Evolutionary conservation across 1,140 invertebrate species (phyloP).

Genomic region (Drosophila rhopaloa): DNA sequence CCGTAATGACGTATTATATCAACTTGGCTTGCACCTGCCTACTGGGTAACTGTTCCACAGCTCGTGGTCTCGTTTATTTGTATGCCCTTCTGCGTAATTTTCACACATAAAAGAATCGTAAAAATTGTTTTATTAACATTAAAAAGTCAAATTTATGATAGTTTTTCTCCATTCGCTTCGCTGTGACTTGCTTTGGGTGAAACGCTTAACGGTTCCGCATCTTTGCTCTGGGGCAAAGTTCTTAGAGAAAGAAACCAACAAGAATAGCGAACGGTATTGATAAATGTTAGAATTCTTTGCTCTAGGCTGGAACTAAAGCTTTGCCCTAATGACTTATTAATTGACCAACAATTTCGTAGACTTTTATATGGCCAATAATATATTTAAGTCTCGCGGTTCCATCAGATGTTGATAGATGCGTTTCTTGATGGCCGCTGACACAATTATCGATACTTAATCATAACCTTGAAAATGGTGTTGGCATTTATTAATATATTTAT

Average conservation of each 20-base stretch:
- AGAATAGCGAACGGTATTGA: constrained; percentile 60
- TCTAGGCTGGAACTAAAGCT: constrained; percentile 30
- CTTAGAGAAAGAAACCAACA: constrained; percentile 22
- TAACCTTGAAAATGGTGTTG: constrained; percentile 36
- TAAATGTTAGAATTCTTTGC: constrained; percentile 31
- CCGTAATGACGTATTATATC: constrained; percentile 71
- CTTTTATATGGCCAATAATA: constrained; percentile 44
- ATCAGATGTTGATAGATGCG: constrained; percentile 50
- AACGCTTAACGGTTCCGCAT: constrained; percentile 64
- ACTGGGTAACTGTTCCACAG: constrained; percentile 57
- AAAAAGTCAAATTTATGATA: constrained; percentile 79
- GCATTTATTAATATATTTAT: constrained; percentile 8
- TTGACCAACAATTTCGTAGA: constrained; percentile 50
- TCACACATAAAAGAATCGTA: constrained; percentile 77
- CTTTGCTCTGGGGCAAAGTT: constrained; percentile 15
- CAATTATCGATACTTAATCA: constrained; percentile 57
- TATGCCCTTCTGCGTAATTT: constrained; percentile 67
- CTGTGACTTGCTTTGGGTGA: constrained; percentile 43
- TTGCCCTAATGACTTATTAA: constrained; percentile 70
- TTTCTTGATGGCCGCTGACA: constrained; percentile 53
- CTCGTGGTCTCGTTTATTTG: constrained; percentile 47
- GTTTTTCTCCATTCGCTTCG: constrained; percentile 31
- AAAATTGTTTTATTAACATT: constrained; percentile 78
- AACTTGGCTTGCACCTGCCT: constrained; percentile 55
- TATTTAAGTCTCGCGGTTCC: constrained; percentile 10